Conservation (phyloP, 2,888 invertebrate species). For the Drosophila vallismaia region DNA sequence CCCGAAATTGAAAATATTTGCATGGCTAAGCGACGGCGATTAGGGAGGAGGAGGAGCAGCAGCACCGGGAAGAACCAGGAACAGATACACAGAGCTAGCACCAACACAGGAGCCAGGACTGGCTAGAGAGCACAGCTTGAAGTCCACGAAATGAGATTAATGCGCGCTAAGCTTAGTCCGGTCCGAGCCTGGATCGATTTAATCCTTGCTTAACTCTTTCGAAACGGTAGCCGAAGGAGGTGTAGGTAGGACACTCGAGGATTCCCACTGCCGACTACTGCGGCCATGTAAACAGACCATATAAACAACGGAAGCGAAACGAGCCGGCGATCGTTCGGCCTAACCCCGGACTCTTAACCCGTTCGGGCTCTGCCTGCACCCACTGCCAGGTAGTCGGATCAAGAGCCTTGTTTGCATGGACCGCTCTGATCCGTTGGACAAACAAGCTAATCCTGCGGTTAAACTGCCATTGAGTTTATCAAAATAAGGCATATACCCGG, state of each 20-base stretch:
- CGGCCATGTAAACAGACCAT: constrained; percentile 66
- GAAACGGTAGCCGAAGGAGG: constrained; percentile 51
- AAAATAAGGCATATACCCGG: constrained; percentile 76
- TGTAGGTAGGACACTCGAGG: constrained; percentile 77
- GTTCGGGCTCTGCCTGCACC: constrained; percentile 27
- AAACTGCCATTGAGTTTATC: constrained; percentile 81
- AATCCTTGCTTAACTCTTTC: constrained; percentile 76
- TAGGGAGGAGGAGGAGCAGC: constrained; percentile 44
- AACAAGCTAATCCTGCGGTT: constrained; percentile 83
- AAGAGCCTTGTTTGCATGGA: constrained; percentile 64
- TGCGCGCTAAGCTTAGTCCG: constrained; percentile 66
- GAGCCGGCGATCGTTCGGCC: constrained; percentile 7
- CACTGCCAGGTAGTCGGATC: constrained; percentile 28
- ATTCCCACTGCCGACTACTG: constrained; percentile 73
- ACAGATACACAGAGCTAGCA: neutral
- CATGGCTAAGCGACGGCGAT: constrained; percentile 75
- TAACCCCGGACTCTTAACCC: constrained; percentile 52
- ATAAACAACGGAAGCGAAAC: constrained; percentile 74
- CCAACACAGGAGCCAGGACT: constrained; percentile 4
- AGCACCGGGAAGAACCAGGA: constrained; percentile 6
- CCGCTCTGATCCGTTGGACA: constrained; percentile 74
- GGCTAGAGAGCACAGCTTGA: constrained; percentile 36
- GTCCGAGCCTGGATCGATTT: constrained; percentile 42
- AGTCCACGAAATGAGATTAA: constrained; percentile 69
- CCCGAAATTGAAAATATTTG: constrained; percentile 75